These are phyloP conservation scores for Promerops cafer DNA, from an alignment of 2,113 vertebrate genomes.

Conservation along the genomic window DNA sequence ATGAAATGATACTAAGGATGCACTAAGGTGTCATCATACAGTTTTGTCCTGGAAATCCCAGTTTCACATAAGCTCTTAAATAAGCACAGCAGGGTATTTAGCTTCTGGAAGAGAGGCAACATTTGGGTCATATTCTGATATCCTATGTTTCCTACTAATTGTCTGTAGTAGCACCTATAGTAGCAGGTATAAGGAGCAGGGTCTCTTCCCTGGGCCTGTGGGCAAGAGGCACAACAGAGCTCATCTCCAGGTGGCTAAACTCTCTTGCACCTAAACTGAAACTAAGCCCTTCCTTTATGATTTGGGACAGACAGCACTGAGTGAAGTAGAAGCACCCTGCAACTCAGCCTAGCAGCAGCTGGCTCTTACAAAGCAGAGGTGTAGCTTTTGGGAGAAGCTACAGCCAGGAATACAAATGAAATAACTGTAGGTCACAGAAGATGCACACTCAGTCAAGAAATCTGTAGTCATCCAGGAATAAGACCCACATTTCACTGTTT, in stretches of 20 bases:
- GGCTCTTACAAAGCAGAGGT: background rate
- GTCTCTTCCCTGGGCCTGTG: background rate
- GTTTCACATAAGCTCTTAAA: background rate
- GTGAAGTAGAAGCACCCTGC: background rate
- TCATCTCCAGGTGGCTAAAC: fast-evolving
- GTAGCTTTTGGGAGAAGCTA: background rate
- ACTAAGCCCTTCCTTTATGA: background rate
- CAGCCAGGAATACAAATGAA: background rate
- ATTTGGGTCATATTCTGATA: background rate
- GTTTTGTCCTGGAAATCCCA: background rate
- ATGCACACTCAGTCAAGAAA: background rate
- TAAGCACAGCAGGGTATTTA: background rate
- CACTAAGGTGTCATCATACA: background rate
- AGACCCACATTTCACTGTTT: background rate
- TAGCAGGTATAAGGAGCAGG: background rate
- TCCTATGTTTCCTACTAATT: background rate
- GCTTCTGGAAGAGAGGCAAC: background rate
- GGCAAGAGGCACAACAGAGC: background rate
- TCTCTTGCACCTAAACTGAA: background rate
- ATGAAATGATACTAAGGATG: background rate
- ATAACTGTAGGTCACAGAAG: background rate
- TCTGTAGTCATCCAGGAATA: background rate
- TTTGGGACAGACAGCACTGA: background rate
- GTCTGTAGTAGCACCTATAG: background rate
- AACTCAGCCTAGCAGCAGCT: background rate